Conservation (phyloP, 1,140 invertebrate genomes). For the Drosophila lacertosa region DNA sequence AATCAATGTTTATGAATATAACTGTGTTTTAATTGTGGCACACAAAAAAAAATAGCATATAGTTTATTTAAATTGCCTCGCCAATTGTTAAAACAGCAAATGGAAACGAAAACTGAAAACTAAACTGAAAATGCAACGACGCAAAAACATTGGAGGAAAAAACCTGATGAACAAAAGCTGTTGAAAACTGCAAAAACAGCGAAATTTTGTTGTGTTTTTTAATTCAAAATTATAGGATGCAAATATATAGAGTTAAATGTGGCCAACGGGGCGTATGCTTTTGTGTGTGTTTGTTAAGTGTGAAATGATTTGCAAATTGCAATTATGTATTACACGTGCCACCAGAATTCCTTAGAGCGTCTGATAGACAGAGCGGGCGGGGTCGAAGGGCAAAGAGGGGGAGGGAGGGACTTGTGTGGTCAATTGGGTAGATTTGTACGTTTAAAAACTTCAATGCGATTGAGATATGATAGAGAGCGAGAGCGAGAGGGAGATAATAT, state of each 20-base stretch:
- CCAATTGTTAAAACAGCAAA: conserved; percentile 41
- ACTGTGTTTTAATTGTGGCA: conserved; percentile 34
- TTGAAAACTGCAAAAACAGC: conserved; percentile 41
- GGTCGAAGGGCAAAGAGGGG: no score
- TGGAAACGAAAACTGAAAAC: conserved; percentile 23
- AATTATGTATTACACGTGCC: conserved; percentile 11
- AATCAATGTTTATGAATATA: conserved; percentile 41
- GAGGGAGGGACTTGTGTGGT: no score
- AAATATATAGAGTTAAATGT: conserved; percentile 11
- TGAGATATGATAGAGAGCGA: background rate
- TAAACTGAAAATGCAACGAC: conserved; percentile 14
- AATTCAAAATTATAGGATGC: conserved; percentile 32
- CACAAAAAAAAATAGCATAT: conserved; percentile 20
- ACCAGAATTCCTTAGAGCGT: no score
- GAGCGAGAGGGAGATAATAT: background rate
- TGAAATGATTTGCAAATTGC: conserved; percentile 55
- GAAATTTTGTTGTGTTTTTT: conserved; percentile 26
- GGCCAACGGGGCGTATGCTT: no score
- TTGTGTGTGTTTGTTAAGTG: conserved; percentile 22
- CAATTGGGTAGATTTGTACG: no score
- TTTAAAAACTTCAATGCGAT: no score
- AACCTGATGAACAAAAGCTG: conserved; percentile 34
- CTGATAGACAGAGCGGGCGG: no score
- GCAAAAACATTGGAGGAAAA: background rate
- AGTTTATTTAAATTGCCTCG: conserved; percentile 65